A percentile compares a stretch with the other conserved stretches of the same genome.
Evolutionary conservation across 2,113 vertebrate species (phyloP).

Genomic region (Oryzias melastigma): DNA sequence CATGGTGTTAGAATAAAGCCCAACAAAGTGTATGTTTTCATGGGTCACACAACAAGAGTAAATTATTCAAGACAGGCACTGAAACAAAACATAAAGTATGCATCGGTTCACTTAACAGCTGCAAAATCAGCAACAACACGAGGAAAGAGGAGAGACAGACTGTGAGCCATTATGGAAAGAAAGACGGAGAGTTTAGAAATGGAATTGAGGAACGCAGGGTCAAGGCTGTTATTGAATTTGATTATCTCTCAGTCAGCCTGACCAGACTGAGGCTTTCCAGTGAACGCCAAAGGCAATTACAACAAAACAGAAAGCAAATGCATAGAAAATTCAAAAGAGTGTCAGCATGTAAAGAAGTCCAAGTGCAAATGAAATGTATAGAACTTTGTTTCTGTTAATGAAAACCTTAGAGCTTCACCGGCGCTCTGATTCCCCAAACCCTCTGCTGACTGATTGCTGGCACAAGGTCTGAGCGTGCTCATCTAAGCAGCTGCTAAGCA

Average conservation of each 20-base stretch:
- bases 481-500: background rate
- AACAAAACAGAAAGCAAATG: constrained; percentile 8
- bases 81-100: constrained; percentile 15
- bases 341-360: too few relatives aligned
- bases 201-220: constrained; percentile 36
- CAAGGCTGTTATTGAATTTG: constrained; percentile 53
- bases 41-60: constrained; percentile 12
- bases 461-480: background rate
- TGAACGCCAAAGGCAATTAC: constrained; percentile 21
- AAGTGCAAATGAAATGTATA: too few relatives aligned
- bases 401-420: background rate
- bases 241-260: constrained; percentile 36
- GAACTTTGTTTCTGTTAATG: too few relatives aligned
- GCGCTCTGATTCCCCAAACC: background rate
- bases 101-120: constrained; percentile 18
- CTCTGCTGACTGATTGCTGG: background rate
- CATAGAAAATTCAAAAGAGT: background rate
- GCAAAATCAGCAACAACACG: constrained; percentile 21
- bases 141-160: constrained; percentile 1
- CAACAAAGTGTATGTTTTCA: constrained; percentile 2
- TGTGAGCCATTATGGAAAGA: constrained; percentile 13
- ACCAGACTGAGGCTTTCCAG: constrained; percentile 26
- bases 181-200: constrained; percentile 10
- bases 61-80: constrained; percentile 38
- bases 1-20: too few relatives aligned